Conservation (phyloP, 2,113 vertebrate genomes). For the Anguilla rostrata region DNA sequence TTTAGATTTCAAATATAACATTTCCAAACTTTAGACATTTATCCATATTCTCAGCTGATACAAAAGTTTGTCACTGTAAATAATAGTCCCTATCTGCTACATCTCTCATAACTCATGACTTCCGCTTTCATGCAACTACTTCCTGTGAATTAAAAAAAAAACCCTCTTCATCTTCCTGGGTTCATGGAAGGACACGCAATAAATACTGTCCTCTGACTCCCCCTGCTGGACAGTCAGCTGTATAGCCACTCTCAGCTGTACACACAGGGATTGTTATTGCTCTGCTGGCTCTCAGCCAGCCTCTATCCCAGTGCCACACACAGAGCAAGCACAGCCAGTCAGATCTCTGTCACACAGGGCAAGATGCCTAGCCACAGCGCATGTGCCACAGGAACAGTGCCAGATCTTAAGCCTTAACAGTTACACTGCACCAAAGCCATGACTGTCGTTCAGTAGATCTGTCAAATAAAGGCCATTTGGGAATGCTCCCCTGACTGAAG, state of each 20-base stretch:
- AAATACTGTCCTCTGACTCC: not conserved
- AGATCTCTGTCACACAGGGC: not conserved
- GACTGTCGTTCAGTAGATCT: not conserved
- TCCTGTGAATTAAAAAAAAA: not conserved
- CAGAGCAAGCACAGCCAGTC: not conserved
- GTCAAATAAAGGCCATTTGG: not conserved
- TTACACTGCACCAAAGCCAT: not conserved
- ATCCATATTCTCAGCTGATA: not conserved
- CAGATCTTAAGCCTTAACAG: not conserved
- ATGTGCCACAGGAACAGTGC: not conserved
- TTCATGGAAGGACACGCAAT: not conserved
- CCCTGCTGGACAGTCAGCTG: slow-evolving; percentile 6
- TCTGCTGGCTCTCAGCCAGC: not conserved
- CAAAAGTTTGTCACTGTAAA: not conserved
- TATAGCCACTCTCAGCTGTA: not conserved
- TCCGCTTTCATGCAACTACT: not conserved
- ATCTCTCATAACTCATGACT: not conserved
- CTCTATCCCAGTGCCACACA: not conserved
- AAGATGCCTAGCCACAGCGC: not conserved
- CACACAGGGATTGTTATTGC: not conserved
- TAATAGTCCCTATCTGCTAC: not conserved
- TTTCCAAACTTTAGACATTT: not conserved
- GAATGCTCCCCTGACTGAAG: not conserved
- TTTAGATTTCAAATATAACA: not conserved
- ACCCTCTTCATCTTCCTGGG: not conserved